A percentile compares a stretch with the other conserved stretches of the same genome.
Evolutionary conservation across 2,888 invertebrate genomes (phyloP).

Genomic region (Tridacna gigas): DNA sequence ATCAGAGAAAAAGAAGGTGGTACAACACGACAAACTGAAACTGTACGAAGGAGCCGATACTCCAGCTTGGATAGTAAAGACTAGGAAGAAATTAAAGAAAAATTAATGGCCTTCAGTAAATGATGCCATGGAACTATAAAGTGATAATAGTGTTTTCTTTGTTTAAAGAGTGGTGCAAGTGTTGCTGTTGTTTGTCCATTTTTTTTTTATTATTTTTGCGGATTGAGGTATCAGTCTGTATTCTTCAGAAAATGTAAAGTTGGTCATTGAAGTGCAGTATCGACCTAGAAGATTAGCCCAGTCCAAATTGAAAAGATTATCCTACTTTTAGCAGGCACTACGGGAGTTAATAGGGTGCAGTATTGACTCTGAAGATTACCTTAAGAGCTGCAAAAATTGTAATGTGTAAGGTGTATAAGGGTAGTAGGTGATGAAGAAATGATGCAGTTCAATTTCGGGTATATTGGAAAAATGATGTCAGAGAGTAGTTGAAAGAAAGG

Average conservation of each 20-base stretch:
- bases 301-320: neutral
- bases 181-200: neutral
- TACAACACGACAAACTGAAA: conserved; percentile 8
- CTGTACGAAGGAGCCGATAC: neutral
- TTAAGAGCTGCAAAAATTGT: neutral
- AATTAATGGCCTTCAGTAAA: too few species aligned
- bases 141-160: neutral
- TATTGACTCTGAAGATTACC: too few species aligned
- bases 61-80: neutral
- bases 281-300: too few species aligned
- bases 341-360: neutral
- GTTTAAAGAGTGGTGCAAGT: neutral
- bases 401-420: neutral
- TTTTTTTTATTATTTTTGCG: neutral
- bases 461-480: too few species aligned
- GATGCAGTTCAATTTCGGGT: neutral
- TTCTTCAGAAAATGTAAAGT: neutral
- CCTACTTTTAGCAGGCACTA: neutral
- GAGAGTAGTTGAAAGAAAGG: too few species aligned
- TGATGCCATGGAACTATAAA: neutral
- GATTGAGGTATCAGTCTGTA: neutral
- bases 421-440: neutral
- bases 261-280: neutral
- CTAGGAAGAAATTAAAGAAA: neutral
- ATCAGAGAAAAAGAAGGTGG: neutral